Conservation (phyloP, 1,140 invertebrate genomes). For the Thalassaphorura encarpata region DNA sequence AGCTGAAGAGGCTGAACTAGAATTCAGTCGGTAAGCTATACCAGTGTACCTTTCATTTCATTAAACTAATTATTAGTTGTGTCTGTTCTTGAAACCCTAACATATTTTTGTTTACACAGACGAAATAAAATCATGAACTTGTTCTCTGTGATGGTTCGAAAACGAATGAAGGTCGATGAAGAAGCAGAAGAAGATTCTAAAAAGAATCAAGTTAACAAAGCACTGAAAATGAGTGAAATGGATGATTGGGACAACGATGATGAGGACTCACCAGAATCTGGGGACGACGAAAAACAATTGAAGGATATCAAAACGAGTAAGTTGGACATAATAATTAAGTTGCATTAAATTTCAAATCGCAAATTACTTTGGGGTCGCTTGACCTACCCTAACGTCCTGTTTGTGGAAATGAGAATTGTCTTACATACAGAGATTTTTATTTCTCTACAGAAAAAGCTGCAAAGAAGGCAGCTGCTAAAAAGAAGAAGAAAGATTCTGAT, state of each 20-base stretch:
- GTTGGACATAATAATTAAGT: too few species aligned
- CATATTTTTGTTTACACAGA: constrained; percentile 41
- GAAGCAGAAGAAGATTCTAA: constrained; percentile 53
- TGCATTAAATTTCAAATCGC: too few species aligned
- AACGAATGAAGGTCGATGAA: constrained; percentile 68
- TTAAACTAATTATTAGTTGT: constrained; percentile 6
- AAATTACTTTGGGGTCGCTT: too few species aligned
- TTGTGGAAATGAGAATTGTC: not conserved
- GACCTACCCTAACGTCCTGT: not conserved
- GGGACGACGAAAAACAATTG: constrained; percentile 49
- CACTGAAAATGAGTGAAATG: constrained; percentile 78
- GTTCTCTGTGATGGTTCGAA: constrained; percentile 85
- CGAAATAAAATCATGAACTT: constrained; percentile 91
- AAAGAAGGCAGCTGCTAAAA: constrained; percentile 40
- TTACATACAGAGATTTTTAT: too few species aligned
- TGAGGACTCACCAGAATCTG: constrained; percentile 51
- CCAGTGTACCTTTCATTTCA: not conserved
- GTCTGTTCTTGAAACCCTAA: too few species aligned
- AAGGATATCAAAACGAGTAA: constrained; percentile 58
- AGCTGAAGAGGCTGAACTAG: constrained; percentile 92
- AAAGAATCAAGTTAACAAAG: constrained; percentile 38
- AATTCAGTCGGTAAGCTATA: constrained; percentile 60
- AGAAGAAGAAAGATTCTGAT: constrained; percentile 69
- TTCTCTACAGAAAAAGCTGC: constrained; percentile 15
- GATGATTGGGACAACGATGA: constrained; percentile 73